phyloP scores from a whole-genome alignment of 2,888 invertebrate genomes.

The Sarcophaga rosellei region DNA sequence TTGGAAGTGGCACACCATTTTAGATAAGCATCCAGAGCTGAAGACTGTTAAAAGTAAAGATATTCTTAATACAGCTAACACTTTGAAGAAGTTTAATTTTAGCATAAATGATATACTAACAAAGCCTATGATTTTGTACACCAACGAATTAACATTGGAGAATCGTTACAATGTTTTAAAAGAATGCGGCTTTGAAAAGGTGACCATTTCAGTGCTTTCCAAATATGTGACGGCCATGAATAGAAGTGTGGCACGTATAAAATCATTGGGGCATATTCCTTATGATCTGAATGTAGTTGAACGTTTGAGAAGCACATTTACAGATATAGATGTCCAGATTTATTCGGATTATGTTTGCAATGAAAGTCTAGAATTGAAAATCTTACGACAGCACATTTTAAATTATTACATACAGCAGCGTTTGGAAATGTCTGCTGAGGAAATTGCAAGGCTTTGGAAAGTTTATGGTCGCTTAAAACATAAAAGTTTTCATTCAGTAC shows the following conservation, averaged over 20 bases:
- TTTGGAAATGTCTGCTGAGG: slow-evolving; percentile 78
- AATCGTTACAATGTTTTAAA: slow-evolving; percentile 84
- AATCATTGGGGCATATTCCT: slow-evolving; percentile 79
- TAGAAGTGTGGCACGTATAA: slow-evolving; percentile 79
- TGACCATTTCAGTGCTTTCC: slow-evolving; percentile 80
- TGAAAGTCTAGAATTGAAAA: slow-evolving; percentile 74
- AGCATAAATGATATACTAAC: slow-evolving; percentile 82
- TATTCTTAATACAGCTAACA: slow-evolving; percentile 73
- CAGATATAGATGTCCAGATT: slow-evolving; percentile 70
- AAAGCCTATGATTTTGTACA: slow-evolving; percentile 83
- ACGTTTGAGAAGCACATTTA: slow-evolving; percentile 76
- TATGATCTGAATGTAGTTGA: slow-evolving; percentile 79
- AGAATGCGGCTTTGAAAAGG: slow-evolving; percentile 84
- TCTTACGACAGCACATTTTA: slow-evolving; percentile 76
- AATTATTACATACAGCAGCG: slow-evolving; percentile 79
- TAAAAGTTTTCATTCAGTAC: slow-evolving; percentile 82
- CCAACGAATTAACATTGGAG: slow-evolving; percentile 83
- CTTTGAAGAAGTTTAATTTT: slow-evolving; percentile 79
- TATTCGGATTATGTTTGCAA: slow-evolving; percentile 59
- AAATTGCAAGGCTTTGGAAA: slow-evolving; percentile 78
- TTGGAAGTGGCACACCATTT: slow-evolving; percentile 72
- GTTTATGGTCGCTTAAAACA: slow-evolving; percentile 78
- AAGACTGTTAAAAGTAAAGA: slow-evolving; percentile 76
- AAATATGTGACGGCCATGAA: slow-evolving; percentile 79
- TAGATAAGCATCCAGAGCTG: slow-evolving; percentile 76